Evolutionary conservation across 2,888 invertebrate species (phyloP), one percentile per base, ranked within the genome.

Genomic region (Campaea margaritaria): DNA sequence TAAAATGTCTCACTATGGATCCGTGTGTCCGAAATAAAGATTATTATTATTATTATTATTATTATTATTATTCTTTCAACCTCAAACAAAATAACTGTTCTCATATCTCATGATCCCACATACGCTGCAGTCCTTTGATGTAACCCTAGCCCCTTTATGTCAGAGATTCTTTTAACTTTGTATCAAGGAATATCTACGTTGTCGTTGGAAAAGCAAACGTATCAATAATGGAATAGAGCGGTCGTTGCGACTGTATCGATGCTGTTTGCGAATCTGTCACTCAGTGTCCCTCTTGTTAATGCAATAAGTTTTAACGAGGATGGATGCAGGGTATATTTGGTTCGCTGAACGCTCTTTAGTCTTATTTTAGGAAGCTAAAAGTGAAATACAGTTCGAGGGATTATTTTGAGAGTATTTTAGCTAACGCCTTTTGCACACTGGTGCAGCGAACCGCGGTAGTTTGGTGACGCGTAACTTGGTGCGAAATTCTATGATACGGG

Each of bases 71-170:
- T 47, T 36, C 28, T 38, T 39, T 47, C 49, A 55, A 46, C 56
- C 61, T 67, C 42, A 58, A 63, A 57, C 64, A 63, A 68, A 70
- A 68, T 65, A 68, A 64, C 54, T 66, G 61, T 46, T 41, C 67
- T 67, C 68, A 72, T 75, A 74, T 75, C 70, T 79, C 76, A 79
- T 75, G 74, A 74, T 72, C 68, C 53, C 64, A 69, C 68, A 73
- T 72, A 67, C 68, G 68, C 64, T 68, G 54, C 65, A 64, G 21
- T 62, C 65, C 82, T 83, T 83, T 84, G 82, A 83, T 80, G 78
- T 79, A 66, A 73, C 67, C 68, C 69, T 70, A 58, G 65, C 68
- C 69, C 73, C 73, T 75, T 78, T 71, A 75, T 76, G 75, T 71
- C 71, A 75, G 81, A 76, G 74, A 65, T 70, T 51, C 68, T 67